Evolutionary conservation across 2,888 invertebrate genomes (phyloP).

Genomic region (Scaptomyza reducta): DNA sequence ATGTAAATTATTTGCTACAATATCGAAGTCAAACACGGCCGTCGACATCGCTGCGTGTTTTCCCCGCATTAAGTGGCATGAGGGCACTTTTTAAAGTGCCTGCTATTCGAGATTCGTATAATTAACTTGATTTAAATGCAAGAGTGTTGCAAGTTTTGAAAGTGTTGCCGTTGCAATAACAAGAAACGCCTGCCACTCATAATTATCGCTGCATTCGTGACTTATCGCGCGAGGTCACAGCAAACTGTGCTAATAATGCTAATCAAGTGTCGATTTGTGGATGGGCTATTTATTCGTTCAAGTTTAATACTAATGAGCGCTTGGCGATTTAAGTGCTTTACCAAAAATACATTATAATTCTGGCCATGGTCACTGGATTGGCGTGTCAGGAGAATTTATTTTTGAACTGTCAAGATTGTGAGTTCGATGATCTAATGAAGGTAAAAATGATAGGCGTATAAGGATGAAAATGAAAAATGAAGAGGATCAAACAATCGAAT

Average conservation of each 20-base stretch:
- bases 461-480: too few relatives aligned
- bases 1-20: constrained; percentile 56
- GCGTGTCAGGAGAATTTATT: neutral
- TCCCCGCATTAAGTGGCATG: constrained; percentile 58
- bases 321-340: neutral
- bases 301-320: constrained; percentile 6
- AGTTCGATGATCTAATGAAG: too few relatives aligned
- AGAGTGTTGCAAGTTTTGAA: constrained; percentile 18
- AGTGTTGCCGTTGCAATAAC: constrained; percentile 22
- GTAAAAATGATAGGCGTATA: too few relatives aligned
- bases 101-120: constrained; percentile 12
- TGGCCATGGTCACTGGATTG: neutral
- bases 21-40: constrained; percentile 50
- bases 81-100: constrained; percentile 28
- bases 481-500: too few relatives aligned
- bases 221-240: neutral
- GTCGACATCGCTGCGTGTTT: constrained; percentile 39
- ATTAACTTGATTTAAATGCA: constrained; percentile 16
- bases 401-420: neutral
- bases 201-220: constrained; percentile 46
- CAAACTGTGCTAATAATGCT: constrained; percentile 2
- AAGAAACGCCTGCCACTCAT: constrained; percentile 22
- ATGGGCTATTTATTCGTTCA: neutral
- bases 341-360: neutral
- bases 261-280: constrained; percentile 3